These are phyloP conservation scores for Cyanoramphus novaezelandiae DNA, from an alignment of 2,113 vertebrate genomes.

Conservation along the genomic window DNA sequence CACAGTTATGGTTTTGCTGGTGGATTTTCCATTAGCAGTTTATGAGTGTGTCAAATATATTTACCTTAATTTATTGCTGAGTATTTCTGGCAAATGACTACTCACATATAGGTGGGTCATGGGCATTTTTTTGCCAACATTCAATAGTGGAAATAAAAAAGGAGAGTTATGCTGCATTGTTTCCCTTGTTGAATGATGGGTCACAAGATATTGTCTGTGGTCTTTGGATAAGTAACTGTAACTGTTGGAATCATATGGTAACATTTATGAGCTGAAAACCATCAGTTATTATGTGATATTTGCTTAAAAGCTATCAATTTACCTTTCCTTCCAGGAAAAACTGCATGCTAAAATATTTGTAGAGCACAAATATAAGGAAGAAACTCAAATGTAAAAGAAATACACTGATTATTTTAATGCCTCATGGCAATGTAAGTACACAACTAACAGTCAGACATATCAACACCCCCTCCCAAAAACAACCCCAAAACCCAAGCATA, in stretches of 20 bases:
- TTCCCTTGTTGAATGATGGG: not conserved
- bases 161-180: not conserved
- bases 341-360: not conserved
- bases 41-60: not conserved
- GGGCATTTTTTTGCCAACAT: not conserved
- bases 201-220: not conserved
- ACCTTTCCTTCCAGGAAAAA: not conserved
- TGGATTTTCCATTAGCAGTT: not conserved
- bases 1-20: not conserved
- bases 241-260: not conserved
- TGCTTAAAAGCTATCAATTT: not conserved
- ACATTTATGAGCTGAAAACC: not conserved
- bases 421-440: not conserved
- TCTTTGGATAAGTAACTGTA: not conserved
- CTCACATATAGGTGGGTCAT: not conserved
- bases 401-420: not conserved
- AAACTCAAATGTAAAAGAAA: not conserved
- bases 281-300: not conserved
- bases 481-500: not conserved
- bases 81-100: not conserved
- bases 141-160: not conserved
- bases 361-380: not conserved
- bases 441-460: not conserved
- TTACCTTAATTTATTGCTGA: not conserved
- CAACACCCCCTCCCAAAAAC: fast-evolving